A percentile compares a stretch with the other conserved stretches of the same genome.
phyloP scores from a whole-genome alignment of 2,888 invertebrate genomes.

The Eristalis tenax region DNA sequence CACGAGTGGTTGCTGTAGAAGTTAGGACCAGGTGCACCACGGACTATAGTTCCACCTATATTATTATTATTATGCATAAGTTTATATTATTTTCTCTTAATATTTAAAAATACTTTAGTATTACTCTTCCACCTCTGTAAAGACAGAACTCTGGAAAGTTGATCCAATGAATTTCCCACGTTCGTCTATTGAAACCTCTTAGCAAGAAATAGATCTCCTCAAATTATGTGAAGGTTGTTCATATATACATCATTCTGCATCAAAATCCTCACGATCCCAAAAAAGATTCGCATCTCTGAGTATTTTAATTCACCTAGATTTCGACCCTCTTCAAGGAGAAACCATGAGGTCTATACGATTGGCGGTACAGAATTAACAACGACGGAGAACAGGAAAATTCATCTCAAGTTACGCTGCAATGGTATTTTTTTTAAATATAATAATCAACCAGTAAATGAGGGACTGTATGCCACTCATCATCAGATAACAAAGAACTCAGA shows the following conservation, averaged over 20 bases:
- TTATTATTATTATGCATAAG: too few species aligned
- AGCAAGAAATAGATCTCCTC: slow-evolving; percentile 38
- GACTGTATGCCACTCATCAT: slow-evolving; percentile 70
- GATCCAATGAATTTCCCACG: slow-evolving; percentile 42
- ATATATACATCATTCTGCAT: slow-evolving; percentile 22
- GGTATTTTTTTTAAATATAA: slow-evolving; percentile 60
- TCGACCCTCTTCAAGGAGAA: slow-evolving; percentile 58
- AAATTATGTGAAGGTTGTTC: slow-evolving; percentile 5
- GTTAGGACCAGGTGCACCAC: too few species aligned
- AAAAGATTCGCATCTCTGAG: slow-evolving; percentile 61
- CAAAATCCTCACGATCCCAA: slow-evolving; percentile 34
- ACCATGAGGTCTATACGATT: not conserved
- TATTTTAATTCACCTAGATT: slow-evolving; percentile 51
- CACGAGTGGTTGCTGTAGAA: too few species aligned
- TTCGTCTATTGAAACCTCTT: slow-evolving; percentile 1
- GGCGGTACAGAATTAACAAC: slow-evolving; percentile 55
- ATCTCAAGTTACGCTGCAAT: slow-evolving; percentile 73
- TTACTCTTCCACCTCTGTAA: not conserved
- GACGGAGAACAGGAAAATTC: slow-evolving; percentile 73
- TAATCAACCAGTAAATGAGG: slow-evolving; percentile 70
- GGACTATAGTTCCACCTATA: too few species aligned
- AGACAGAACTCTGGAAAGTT: not conserved
- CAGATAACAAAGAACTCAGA: slow-evolving; percentile 69
- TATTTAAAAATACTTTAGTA: too few species aligned
- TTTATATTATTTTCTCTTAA: too few species aligned